Conservation (phyloP, 1,140 invertebrate species). For the Temnothorax nylanderi region DNA sequence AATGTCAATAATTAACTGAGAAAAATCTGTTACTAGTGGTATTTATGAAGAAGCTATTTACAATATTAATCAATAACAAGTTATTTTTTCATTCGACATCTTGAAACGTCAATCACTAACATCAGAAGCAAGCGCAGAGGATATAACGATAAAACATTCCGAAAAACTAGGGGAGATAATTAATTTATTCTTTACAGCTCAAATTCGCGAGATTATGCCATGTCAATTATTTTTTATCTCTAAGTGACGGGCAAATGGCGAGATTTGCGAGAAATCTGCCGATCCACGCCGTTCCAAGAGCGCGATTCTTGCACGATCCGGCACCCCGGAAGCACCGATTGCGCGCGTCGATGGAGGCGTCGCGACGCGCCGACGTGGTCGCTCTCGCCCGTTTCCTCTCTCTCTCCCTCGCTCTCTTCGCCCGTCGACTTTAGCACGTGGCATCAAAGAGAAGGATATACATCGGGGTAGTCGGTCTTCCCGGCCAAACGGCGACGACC, state of each 20-base stretch:
- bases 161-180: not conserved
- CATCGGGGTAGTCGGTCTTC: slow-evolving; percentile 68
- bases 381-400: slow-evolving; percentile 31
- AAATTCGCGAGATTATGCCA: not conserved
- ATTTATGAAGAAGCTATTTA: not conserved
- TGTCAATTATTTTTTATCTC: not conserved
- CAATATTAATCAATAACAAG: not conserved
- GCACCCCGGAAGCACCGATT: slow-evolving; percentile 46
- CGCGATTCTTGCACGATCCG: not conserved
- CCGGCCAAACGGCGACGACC: slow-evolving; percentile 75
- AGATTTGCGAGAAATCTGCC: not conserved
- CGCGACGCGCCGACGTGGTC: slow-evolving; percentile 75
- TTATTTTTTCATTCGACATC: not conserved
- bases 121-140: not conserved
- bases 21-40: not conserved
- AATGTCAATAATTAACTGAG: not conserved
- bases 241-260: not conserved
- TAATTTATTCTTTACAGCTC: not conserved
- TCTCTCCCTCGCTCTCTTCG: slow-evolving; percentile 27
- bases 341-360: slow-evolving; percentile 66
- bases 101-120: not conserved
- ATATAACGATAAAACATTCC: not conserved
- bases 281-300: not conserved
- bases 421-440: slow-evolving; percentile 76
- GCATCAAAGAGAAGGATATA: slow-evolving; percentile 75